Evolutionary conservation across 2,113 vertebrate species (phyloP).

Genomic region (Sprattus sprattus): DNA sequence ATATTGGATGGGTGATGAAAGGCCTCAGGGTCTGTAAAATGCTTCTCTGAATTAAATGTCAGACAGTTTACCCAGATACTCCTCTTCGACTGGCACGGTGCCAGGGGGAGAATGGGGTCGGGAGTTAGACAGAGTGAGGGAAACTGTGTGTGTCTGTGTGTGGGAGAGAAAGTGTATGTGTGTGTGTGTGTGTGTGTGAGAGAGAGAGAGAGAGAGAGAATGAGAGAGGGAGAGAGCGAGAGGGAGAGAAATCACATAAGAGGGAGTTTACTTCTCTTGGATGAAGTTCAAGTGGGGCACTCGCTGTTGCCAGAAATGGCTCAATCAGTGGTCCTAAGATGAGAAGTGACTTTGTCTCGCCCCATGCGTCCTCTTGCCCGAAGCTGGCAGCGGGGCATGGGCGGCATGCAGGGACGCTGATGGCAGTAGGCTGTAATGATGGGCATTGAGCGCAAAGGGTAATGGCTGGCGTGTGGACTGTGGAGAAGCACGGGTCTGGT

Average conservation of each 20-base stretch:
- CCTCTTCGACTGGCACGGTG: neutral
- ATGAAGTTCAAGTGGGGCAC: neutral
- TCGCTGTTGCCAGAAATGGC: neutral
- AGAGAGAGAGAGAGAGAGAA: neutral
- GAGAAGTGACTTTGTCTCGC: too few relatives aligned
- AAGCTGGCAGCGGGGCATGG: too few relatives aligned
- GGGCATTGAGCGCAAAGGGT: neutral
- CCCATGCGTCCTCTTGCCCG: too few relatives aligned
- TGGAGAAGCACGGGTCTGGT: neutral
- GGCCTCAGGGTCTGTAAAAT: neutral
- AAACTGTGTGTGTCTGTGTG: neutral
- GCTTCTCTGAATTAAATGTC: constrained; percentile 12
- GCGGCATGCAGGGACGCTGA: neutral
- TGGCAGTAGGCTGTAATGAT: constrained; percentile 30
- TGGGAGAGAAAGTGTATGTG: neutral
- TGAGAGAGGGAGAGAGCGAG: neutral
- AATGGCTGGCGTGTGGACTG: constrained; percentile 17
- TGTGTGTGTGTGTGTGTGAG: neutral
- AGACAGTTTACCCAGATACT: neutral
- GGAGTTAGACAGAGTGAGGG: neutral
- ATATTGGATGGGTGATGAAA: neutral
- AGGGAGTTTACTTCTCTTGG: neutral
- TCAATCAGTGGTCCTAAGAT: neutral
- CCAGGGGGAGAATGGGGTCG: neutral
- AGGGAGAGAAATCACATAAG: neutral